A percentile compares a stretch with the other conserved stretches of the same genome.
Evolutionary conservation across 1,140 invertebrate species (phyloP).

Genomic region (Phymastichus coffea): DNA sequence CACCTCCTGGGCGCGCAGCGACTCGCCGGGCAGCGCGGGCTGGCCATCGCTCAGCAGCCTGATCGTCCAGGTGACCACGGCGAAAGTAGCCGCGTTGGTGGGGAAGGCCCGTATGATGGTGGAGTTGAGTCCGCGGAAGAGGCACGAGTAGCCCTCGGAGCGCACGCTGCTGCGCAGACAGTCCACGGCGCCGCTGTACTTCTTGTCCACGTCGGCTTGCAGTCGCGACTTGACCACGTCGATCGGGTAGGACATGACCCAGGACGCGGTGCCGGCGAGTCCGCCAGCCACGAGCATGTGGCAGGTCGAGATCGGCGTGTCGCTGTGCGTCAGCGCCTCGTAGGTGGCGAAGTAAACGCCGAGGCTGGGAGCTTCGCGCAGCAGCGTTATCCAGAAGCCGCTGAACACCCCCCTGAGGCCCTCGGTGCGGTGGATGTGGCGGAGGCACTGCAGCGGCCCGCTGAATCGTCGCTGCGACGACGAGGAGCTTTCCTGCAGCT

Average conservation of each 20-base stretch:
- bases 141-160: conserved; percentile 67
- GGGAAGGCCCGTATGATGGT: conserved; percentile 85
- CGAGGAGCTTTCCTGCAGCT: conserved; percentile 54
- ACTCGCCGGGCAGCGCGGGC: not conserved
- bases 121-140: conserved; percentile 72
- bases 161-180: conserved; percentile 70
- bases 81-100: conserved; percentile 88
- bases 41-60: conserved; percentile 40
- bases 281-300: conserved; percentile 78
- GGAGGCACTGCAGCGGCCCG: conserved; percentile 66
- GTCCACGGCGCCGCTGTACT: conserved; percentile 69
- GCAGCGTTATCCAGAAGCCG: conserved; percentile 73
- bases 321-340: conserved; percentile 39
- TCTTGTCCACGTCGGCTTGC: conserved; percentile 68
- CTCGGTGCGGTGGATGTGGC: conserved; percentile 63
- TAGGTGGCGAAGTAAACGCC: conserved; percentile 66
- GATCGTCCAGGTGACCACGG: conserved; percentile 78
- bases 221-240: conserved; percentile 88
- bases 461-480: conserved; percentile 36
- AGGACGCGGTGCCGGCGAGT: conserved; percentile 78
- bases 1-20: not conserved
- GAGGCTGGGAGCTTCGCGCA: conserved; percentile 74
- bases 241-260: conserved; percentile 82
- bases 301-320: conserved; percentile 52
- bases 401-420: conserved; percentile 71